A percentile compares a stretch with the other conserved stretches of the same genome.
phyloP scores from a whole-genome alignment of 2,113 vertebrate species.

The Nettapus auritus region DNA sequence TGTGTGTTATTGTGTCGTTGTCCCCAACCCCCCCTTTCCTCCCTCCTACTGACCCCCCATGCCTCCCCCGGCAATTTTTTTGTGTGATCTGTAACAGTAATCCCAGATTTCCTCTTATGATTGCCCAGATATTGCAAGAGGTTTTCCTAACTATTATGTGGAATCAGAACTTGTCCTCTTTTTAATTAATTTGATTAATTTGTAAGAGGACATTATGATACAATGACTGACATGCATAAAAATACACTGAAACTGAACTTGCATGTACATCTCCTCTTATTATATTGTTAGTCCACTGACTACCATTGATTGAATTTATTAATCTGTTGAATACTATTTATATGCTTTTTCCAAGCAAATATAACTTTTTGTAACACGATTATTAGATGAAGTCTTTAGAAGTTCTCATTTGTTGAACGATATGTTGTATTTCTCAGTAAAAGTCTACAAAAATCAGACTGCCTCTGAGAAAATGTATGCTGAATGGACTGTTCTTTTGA shows the following conservation, averaged over 20 bases:
- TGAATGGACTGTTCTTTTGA: neutral
- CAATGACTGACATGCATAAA: neutral
- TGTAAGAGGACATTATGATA: neutral
- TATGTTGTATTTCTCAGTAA: neutral
- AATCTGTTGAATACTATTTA: neutral
- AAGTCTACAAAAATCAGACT: neutral
- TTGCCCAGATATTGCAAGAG: neutral
- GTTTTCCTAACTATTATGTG: neutral
- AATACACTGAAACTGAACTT: neutral
- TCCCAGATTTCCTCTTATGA: neutral
- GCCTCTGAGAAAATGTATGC: neutral
- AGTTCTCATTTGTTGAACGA: neutral
- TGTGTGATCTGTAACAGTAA: neutral
- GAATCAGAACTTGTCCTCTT: neutral
- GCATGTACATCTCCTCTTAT: neutral
- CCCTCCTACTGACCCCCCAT: too few relatives aligned
- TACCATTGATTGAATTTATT: neutral
- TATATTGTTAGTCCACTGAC: neutral
- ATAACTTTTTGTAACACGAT: neutral
- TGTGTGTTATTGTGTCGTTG: neutral
- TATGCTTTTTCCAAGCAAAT: neutral
- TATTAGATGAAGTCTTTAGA: neutral
- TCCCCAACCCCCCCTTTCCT: too few relatives aligned
- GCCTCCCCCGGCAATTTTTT: neutral
- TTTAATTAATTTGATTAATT: neutral